These are phyloP conservation scores for Hapalemur alaotrensis DNA, from an alignment of 2,797 vertebrate genomes.

Conservation along the genomic window DNA sequence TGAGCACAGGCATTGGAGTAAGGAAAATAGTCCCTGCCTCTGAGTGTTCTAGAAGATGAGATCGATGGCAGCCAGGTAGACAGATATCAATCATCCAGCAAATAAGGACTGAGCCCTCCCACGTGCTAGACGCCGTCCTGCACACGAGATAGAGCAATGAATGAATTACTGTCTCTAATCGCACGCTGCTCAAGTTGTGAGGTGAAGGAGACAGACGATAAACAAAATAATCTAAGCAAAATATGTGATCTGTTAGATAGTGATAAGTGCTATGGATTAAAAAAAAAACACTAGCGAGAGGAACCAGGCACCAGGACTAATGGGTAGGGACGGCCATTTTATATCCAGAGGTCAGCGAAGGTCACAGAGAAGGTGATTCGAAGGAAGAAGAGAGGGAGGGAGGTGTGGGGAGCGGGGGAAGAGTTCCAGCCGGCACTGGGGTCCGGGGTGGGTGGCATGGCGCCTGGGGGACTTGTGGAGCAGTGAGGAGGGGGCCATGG, in stretches of 20 bases:
- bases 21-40: neutral
- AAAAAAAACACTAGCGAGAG: neutral
- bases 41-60: neutral
- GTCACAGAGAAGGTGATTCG: neutral
- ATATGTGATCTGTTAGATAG: neutral
- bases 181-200: accelerated
- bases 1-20: accelerated
- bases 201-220: neutral
- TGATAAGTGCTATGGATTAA: neutral
- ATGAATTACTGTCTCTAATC: neutral
- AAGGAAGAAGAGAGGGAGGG: neutral
- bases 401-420: no score
- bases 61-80: neutral
- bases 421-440: neutral
- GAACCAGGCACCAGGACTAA: neutral
- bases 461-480: neutral
- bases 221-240: neutral
- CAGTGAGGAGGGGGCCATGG: neutral
- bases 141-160: neutral
- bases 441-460: neutral
- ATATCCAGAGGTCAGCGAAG: neutral
- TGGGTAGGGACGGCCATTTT: neutral
- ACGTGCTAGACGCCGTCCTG: neutral
- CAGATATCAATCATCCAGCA: neutral
- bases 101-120: neutral